These are phyloP conservation scores for Halyomorpha halys DNA, from an alignment of 1,140 invertebrate genomes.

Conservation along the genomic window DNA sequence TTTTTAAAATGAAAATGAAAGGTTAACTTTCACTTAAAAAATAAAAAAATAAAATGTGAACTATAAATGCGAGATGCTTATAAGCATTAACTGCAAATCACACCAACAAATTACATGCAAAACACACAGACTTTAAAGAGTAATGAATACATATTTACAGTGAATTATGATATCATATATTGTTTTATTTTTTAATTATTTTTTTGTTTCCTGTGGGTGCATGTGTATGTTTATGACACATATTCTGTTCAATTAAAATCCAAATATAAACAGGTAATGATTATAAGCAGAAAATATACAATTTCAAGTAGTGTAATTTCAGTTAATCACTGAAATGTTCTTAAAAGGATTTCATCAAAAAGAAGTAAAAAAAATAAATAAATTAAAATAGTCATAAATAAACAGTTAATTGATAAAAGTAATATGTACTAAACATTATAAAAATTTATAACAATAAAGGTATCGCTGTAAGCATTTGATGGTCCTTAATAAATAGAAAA, in stretches of 20 bases:
- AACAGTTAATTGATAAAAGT: too few relatives aligned
- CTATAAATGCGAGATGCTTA: conserved; percentile 12
- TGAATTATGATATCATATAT: conserved; percentile 8
- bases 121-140: conserved; percentile 15
- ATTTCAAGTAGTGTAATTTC: too few relatives aligned
- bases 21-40: neutral
- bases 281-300: too few relatives aligned
- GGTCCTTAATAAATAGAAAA: too few relatives aligned
- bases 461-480: too few relatives aligned
- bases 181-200: conserved; percentile 12
- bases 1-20: neutral
- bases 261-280: neutral
- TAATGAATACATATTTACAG: conserved; percentile 22
- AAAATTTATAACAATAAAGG: too few relatives aligned
- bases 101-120: conserved; percentile 22
- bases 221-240: neutral
- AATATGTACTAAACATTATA: too few relatives aligned
- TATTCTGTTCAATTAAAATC: neutral
- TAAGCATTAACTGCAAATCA: conserved; percentile 21
- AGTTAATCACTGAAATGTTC: too few relatives aligned
- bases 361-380: too few relatives aligned
- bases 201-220: neutral
- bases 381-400: too few relatives aligned
- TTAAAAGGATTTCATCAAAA: too few relatives aligned
- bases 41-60: conserved; percentile 16